Conservation (phyloP, 1,140 invertebrate genomes). For the Penaeus vannamei region DNA sequence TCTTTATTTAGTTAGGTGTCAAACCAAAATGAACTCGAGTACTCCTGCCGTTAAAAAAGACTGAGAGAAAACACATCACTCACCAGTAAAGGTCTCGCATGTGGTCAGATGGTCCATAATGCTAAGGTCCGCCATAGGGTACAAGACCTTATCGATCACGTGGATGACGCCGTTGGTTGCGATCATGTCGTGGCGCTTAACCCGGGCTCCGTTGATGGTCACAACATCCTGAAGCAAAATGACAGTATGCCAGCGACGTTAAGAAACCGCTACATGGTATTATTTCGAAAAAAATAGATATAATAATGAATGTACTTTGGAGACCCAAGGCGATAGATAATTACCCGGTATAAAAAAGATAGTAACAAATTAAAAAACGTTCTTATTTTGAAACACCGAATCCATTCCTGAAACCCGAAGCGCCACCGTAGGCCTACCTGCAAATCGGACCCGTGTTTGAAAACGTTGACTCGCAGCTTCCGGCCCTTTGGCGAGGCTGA, state of each 20-base stretch:
- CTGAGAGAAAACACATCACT: background rate
- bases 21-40: too few relatives aligned
- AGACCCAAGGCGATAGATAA: too few relatives aligned
- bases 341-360: too few relatives aligned
- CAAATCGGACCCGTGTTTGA: slow-evolving; percentile 69
- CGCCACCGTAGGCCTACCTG: slow-evolving; percentile 8
- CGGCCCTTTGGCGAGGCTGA: slow-evolving; percentile 72
- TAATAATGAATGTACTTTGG: too few relatives aligned
- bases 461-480: slow-evolving; percentile 76
- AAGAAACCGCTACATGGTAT: background rate
- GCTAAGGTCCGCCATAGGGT: slow-evolving; percentile 55
- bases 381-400: too few relatives aligned
- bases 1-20: too few relatives aligned
- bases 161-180: slow-evolving; percentile 67
- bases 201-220: slow-evolving; percentile 66
- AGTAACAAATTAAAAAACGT: too few relatives aligned
- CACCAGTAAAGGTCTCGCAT: slow-evolving; percentile 65
- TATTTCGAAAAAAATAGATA: background rate
- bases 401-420: too few relatives aligned
- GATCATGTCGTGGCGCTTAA: slow-evolving; percentile 59
- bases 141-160: slow-evolving; percentile 64
- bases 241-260: background rate
- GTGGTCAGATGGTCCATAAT: slow-evolving; percentile 63
- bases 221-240: slow-evolving; percentile 42
- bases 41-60: background rate